Percentiles rank a stretch among this genome's conserved stretches.
These are phyloP conservation scores for Calypte anna DNA, from an alignment of 2,113 vertebrate genomes.

Conservation along the genomic window DNA sequence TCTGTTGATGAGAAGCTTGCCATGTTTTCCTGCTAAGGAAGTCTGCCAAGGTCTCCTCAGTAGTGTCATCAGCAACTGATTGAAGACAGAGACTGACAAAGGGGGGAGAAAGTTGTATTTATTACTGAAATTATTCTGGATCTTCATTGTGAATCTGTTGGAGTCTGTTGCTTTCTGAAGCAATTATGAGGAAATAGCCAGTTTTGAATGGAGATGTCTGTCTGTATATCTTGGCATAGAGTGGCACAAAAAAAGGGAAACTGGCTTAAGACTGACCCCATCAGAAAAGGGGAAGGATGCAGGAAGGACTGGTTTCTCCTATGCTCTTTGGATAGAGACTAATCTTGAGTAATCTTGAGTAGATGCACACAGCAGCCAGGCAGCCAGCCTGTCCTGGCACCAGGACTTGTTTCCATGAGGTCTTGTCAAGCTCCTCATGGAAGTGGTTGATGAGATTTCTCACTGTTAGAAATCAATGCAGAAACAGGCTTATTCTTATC, in stretches of 20 bases:
- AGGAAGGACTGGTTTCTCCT: not conserved
- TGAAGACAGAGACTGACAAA: not conserved
- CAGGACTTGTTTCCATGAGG: not conserved
- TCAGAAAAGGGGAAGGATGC: not conserved
- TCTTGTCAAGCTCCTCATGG: not conserved
- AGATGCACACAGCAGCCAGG: not conserved
- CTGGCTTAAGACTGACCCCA: not conserved
- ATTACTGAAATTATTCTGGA: not conserved
- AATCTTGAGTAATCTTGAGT: accelerated
- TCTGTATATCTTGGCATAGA: accelerated
- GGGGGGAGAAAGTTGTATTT: not conserved
- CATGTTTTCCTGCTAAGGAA: not conserved
- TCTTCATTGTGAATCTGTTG: not conserved
- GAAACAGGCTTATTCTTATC: not conserved
- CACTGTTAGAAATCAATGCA: not conserved
- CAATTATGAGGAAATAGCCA: not conserved
- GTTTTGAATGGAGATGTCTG: not conserved
- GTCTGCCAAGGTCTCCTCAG: not conserved
- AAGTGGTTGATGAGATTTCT: not conserved
- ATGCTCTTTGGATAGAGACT: not conserved
- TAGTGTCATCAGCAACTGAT: not conserved
- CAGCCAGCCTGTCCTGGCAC: not conserved
- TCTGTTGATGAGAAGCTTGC: not conserved
- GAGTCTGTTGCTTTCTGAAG: not conserved
- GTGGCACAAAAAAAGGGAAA: not conserved